These are phyloP conservation scores for Delphinus delphis DNA, from an alignment of 2,113 vertebrate genomes.

Conservation along the genomic window DNA sequence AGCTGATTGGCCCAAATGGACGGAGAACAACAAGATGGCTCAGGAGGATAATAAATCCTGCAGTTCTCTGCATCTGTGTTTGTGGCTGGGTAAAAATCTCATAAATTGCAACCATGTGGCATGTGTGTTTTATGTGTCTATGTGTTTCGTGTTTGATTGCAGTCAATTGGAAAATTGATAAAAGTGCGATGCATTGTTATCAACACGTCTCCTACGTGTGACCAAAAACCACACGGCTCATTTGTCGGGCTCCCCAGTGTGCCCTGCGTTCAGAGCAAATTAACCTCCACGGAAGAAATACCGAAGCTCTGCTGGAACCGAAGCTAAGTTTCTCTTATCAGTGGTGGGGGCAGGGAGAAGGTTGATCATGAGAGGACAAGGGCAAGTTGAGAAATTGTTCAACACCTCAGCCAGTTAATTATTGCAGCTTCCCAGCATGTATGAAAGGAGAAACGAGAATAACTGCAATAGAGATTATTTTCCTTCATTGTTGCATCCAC, in stretches of 20 bases:
- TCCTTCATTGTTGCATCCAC: conserved; percentile 25
- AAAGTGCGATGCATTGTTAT: background rate
- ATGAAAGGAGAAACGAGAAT: background rate
- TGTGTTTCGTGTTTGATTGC: background rate
- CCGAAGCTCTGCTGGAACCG: background rate
- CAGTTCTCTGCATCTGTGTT: background rate
- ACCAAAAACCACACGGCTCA: background rate
- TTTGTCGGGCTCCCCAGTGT: background rate
- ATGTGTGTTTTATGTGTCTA: conserved; percentile 22
- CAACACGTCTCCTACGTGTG: background rate
- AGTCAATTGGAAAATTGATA: conserved; percentile 39
- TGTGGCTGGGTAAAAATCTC: background rate
- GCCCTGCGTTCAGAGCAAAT: conserved; percentile 39
- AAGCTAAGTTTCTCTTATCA: background rate
- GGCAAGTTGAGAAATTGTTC: conserved; percentile 37
- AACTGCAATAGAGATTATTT: background rate
- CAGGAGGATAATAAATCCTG: background rate
- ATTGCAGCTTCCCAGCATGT: conserved; percentile 40
- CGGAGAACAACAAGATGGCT: background rate
- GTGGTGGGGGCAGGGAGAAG: background rate
- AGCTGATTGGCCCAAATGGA: background rate
- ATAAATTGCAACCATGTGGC: background rate
- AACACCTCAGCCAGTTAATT: background rate
- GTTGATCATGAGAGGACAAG: background rate
- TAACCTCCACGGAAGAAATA: conserved; percentile 21